Evolutionary conservation across 1,140 invertebrate genomes (phyloP).

Genomic region (Solen grandis): DNA sequence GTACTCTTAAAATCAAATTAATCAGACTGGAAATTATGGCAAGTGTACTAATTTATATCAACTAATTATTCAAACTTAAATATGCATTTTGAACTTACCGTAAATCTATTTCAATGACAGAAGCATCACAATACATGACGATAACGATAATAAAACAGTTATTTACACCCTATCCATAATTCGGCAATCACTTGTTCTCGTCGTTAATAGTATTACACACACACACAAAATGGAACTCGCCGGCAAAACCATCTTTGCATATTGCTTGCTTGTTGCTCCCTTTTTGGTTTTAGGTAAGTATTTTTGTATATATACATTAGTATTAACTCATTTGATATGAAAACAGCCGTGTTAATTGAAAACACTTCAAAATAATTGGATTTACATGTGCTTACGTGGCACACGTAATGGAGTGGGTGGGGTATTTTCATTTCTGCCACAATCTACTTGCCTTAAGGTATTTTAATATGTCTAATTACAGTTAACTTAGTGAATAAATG

Average conservation of each 20-base stretch:
- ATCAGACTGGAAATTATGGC: no score
- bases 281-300: slow-evolving; percentile 41
- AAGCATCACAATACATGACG: no score
- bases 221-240: slow-evolving; percentile 42
- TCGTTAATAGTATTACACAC: no score
- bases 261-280: slow-evolving; percentile 18
- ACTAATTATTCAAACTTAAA: no score
- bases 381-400: not conserved
- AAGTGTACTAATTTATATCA: no score
- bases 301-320: not conserved
- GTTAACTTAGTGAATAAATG: not conserved
- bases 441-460: not conserved
- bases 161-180: no score
- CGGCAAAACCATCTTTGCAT: slow-evolving; percentile 41
- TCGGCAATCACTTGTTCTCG: no score
- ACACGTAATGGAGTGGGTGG: slow-evolving; percentile 11
- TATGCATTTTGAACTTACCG: no score
- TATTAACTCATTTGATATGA: not conserved
- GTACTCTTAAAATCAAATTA: no score
- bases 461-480: not conserved
- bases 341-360: not conserved
- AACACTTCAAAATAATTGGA: not conserved
- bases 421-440: not conserved
- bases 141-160: no score
- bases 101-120: no score